These are phyloP conservation scores for Falcunculus frontatus DNA, from an alignment of 2,113 vertebrate species.

Conservation along the genomic window DNA sequence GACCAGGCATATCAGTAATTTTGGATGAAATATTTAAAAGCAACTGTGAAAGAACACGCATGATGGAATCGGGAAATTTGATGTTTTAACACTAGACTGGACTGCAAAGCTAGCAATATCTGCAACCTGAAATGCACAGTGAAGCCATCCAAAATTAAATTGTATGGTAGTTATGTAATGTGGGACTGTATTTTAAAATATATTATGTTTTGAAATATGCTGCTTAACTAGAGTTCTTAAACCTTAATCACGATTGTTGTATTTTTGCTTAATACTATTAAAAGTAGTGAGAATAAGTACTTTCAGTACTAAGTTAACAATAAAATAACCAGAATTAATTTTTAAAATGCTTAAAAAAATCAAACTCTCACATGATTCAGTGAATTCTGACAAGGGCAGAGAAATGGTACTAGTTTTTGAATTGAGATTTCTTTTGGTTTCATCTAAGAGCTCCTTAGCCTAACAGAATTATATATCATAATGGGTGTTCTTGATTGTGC, in stretches of 20 bases:
- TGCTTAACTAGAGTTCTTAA: background rate
- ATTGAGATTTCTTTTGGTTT: background rate
- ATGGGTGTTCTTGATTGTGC: background rate
- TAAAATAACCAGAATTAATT: background rate
- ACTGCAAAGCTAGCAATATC: background rate
- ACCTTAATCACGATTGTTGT: background rate
- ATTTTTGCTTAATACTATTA: background rate
- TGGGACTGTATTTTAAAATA: background rate
- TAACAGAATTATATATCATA: background rate
- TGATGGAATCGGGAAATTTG: background rate
- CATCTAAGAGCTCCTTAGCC: background rate
- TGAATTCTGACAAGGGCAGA: background rate
- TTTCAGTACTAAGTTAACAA: background rate
- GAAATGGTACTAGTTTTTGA: background rate
- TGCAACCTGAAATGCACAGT: background rate
- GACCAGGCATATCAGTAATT: background rate
- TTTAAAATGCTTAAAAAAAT: background rate
- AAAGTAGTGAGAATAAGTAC: background rate
- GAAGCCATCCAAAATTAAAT: background rate
- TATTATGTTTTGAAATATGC: background rate
- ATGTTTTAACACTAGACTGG: background rate
- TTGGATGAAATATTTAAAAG: background rate
- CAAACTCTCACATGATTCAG: background rate
- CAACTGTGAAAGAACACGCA: background rate
- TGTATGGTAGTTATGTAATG: background rate